These are phyloP conservation scores for Fistularia tabacaria DNA, from an alignment of 2,797 vertebrate genomes.

Conservation along the genomic window DNA sequence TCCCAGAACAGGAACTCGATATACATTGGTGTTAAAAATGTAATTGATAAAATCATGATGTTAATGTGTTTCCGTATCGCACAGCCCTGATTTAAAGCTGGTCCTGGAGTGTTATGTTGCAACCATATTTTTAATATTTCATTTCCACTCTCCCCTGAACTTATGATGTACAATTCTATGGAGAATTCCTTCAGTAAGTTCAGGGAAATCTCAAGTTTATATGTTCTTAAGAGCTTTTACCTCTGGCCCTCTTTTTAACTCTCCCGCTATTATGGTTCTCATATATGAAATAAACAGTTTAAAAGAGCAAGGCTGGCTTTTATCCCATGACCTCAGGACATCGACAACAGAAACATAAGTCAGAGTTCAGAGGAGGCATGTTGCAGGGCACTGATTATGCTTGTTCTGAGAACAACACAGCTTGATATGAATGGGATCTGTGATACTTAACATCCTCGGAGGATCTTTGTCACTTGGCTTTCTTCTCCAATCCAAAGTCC, in stretches of 20 bases:
- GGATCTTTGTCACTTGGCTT: too few relatives aligned
- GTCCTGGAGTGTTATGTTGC: too few relatives aligned
- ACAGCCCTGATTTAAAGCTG: too few relatives aligned
- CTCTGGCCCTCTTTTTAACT: slow-evolving; percentile 53
- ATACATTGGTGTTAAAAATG: too few relatives aligned
- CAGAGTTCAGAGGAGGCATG: slow-evolving; percentile 43
- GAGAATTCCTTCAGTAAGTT: slow-evolving; percentile 20
- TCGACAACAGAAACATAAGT: slow-evolving; percentile 9
- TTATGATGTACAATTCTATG: slow-evolving; percentile 14
- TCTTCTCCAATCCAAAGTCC: too few relatives aligned
- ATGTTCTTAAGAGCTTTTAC: slow-evolving; percentile 57
- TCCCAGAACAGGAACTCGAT: too few relatives aligned
- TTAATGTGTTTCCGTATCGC: too few relatives aligned
- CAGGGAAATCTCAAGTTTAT: slow-evolving; percentile 59
- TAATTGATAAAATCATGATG: too few relatives aligned
- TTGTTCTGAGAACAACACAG: too few relatives aligned
- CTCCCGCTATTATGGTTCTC: slow-evolving; percentile 60
- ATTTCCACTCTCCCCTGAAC: slow-evolving; percentile 6
- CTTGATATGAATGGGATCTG: too few relatives aligned
- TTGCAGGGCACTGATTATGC: slow-evolving; percentile 22
- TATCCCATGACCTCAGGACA: slow-evolving; percentile 47
- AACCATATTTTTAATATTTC: too few relatives aligned
- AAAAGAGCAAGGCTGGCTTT: slow-evolving; percentile 61
- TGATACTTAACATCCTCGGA: too few relatives aligned
- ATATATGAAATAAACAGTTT: slow-evolving; percentile 57